Conservation (phyloP, 2,797 vertebrate species). For the Premnoplex brunnescens region DNA sequence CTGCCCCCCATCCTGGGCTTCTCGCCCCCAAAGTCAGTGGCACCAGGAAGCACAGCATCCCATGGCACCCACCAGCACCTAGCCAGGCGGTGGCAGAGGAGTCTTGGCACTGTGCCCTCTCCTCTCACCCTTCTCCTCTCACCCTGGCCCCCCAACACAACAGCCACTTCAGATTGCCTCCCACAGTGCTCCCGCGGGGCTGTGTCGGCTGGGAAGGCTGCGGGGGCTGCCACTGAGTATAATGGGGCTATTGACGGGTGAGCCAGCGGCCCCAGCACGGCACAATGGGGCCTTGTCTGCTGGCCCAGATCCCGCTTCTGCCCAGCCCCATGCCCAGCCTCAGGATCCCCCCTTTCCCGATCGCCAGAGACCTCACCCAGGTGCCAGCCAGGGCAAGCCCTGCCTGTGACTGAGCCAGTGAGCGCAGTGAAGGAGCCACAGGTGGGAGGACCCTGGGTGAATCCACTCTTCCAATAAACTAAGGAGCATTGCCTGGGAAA, state of each 20-base stretch:
- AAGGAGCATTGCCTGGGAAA: background rate
- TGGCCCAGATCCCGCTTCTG: background rate
- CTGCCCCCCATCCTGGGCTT: background rate
- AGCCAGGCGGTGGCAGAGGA: fast-evolving
- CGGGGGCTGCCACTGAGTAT: background rate
- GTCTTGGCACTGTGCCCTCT: background rate
- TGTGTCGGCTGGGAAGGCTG: conserved; percentile 16
- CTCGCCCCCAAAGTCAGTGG: background rate
- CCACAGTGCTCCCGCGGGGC: background rate
- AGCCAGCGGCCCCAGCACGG: background rate
- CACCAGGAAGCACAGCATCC: background rate
- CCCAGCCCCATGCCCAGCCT: background rate
- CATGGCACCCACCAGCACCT: background rate
- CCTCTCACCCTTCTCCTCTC: background rate
- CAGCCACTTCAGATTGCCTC: background rate
- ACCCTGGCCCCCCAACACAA: background rate
- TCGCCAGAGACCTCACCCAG: background rate
- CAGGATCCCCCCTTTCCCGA: background rate
- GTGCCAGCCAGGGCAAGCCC: background rate
- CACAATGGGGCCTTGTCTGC: conserved; percentile 60
- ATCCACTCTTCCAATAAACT: background rate
- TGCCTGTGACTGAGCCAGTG: background rate
- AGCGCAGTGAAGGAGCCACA: fast-evolving
- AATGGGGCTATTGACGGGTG: conserved; percentile 40
- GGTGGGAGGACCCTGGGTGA: background rate